Percentiles rank a stretch among this genome's conserved stretches.
phyloP scores from a whole-genome alignment of 2,113 vertebrate genomes.

The Pipa parva region DNA sequence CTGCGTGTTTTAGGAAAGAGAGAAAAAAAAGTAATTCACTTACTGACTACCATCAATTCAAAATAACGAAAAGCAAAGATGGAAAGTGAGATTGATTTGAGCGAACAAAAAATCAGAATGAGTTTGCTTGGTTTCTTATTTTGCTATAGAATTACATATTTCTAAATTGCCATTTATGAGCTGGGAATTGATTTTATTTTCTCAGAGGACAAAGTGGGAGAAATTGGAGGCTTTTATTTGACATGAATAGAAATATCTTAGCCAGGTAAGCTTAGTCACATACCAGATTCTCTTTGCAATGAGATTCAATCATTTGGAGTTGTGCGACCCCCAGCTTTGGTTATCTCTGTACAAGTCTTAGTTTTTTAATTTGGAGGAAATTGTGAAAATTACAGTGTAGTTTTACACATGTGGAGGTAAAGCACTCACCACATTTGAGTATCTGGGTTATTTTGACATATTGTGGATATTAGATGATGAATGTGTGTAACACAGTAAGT shows the following conservation, averaged over 20 bases:
- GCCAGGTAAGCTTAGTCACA: constrained; percentile 3
- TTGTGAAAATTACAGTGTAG: no score
- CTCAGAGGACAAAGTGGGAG: constrained; percentile 40
- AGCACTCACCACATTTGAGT: no score
- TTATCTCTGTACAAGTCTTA: no score
- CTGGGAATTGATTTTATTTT: constrained; percentile 62
- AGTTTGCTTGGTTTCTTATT: constrained; percentile 50
- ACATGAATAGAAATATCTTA: constrained; percentile 31
- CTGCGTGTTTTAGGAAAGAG: constrained; percentile 34
- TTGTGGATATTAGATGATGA: no score
- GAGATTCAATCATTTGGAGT: constrained; percentile 5
- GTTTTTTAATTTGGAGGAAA: no score
- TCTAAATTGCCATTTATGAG: constrained; percentile 60
- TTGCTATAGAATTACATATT: constrained; percentile 60
- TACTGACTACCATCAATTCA: constrained; percentile 54
- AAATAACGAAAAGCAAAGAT: constrained; percentile 50
- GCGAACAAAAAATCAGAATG: constrained; percentile 30
- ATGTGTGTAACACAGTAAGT: no score
- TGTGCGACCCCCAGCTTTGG: no score
- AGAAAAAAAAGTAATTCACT: constrained; percentile 53
- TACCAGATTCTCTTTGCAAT: constrained; percentile 18
- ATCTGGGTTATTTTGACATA: no score
- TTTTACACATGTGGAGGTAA: no score
- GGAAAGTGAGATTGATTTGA: constrained; percentile 64
- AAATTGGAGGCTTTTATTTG: constrained; percentile 39